phyloP scores from a whole-genome alignment of 2,888 invertebrate species.

The Cheiracanthium punctorium region DNA sequence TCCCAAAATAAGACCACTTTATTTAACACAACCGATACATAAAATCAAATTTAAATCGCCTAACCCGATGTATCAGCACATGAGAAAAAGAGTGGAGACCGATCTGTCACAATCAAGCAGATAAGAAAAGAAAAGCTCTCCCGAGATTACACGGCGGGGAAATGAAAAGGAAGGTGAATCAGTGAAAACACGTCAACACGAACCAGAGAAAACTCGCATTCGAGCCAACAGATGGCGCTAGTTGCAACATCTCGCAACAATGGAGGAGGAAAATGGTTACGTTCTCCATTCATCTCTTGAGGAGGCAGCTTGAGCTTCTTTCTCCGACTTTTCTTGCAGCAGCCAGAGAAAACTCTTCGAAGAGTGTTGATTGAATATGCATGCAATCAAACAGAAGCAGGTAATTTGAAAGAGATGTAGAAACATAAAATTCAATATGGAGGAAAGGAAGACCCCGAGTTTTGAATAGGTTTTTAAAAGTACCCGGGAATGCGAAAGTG shows the following conservation, averaged over 20 bases:
- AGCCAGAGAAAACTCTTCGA: background rate
- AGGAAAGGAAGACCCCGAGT: background rate
- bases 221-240: constrained; percentile 49
- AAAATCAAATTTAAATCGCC: constrained; percentile 60
- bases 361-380: constrained; percentile 47
- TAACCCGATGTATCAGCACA: constrained; percentile 39
- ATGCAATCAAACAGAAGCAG: constrained; percentile 21
- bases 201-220: background rate
- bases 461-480: background rate
- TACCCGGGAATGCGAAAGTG: background rate
- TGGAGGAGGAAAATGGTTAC: no score
- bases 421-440: background rate
- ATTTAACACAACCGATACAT: no score
- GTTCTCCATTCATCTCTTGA: background rate
- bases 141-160: background rate
- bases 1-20: no score
- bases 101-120: constrained; percentile 54
- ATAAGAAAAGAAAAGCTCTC: constrained; percentile 18
- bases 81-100: constrained; percentile 37
- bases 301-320: no score
- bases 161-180: constrained; percentile 8
- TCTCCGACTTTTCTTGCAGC: no score
- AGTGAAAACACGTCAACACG: background rate
- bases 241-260: background rate
- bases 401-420: constrained; percentile 2